Conservation (phyloP, 2,797 vertebrate genomes). For the Distichodus sexfasciatus region DNA sequence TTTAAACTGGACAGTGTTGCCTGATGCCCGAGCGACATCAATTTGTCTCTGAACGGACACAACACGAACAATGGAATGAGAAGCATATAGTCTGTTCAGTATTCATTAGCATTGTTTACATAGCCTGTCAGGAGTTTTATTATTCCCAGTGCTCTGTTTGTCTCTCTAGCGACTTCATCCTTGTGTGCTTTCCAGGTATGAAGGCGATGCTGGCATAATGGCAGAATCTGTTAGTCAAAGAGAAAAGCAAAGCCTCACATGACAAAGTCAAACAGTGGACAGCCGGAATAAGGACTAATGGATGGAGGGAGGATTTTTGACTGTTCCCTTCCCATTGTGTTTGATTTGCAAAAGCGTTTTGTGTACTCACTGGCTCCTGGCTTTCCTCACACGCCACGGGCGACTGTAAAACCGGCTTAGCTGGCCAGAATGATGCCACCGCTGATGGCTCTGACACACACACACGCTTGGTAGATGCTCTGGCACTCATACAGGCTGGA, state of each 20-base stretch:
- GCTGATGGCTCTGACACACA: conserved; percentile 19
- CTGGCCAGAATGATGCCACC: neutral
- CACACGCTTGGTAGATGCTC: conserved; percentile 30
- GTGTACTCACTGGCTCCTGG: conserved; percentile 18
- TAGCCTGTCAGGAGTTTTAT: neutral
- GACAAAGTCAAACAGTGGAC: conserved; percentile 27
- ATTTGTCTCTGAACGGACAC: neutral
- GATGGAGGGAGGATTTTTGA: conserved; percentile 1
- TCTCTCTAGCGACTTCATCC: neutral
- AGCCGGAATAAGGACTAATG: conserved; percentile 16
- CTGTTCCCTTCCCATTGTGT: neutral
- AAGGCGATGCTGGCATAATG: neutral
- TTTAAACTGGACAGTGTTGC: neutral
- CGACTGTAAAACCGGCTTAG: conserved; percentile 13
- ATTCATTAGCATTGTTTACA: conserved; percentile 17
- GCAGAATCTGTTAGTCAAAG: conserved; percentile 13
- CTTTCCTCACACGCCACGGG: conserved; percentile 3
- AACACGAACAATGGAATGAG: neutral
- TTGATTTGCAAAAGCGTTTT: conserved; percentile 24
- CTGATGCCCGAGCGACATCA: neutral
- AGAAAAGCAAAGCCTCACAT: conserved; percentile 15
- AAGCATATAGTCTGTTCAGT: neutral
- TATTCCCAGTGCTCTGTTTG: neutral
- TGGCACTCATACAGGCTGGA: conserved; percentile 21
- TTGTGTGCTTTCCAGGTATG: conserved; percentile 13